A percentile compares a stretch with the other conserved stretches of the same genome.
These are phyloP conservation scores for Neotoxoptera formosana DNA, from an alignment of 1,140 invertebrate species.

Conservation along the genomic window DNA sequence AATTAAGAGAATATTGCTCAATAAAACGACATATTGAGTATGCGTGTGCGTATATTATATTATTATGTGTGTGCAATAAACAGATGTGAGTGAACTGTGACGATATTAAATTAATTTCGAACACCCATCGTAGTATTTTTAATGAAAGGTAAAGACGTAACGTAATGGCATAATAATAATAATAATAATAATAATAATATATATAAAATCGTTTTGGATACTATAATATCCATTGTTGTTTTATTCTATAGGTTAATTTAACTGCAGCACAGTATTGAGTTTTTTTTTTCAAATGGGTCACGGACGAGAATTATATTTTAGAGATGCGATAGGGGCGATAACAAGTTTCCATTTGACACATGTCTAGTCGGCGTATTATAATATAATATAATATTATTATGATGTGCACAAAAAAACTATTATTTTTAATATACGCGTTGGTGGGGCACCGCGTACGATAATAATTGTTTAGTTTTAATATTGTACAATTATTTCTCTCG, in stretches of 20 bases:
- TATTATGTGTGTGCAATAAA: slow-evolving; percentile 38
- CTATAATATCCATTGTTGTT: slow-evolving; percentile 53
- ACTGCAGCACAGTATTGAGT: background rate
- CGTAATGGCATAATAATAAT: slow-evolving; percentile 11
- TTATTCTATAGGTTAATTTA: slow-evolving; percentile 54
- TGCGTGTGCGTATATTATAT: background rate
- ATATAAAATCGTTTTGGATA: slow-evolving; percentile 53
- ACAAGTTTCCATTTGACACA: slow-evolving; percentile 50
- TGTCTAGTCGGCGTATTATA: background rate
- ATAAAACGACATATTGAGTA: slow-evolving; percentile 38
- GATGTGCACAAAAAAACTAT: background rate
- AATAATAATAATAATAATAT: too few relatives aligned
- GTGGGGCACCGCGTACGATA: background rate
- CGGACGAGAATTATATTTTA: slow-evolving; percentile 34
- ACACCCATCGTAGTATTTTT: slow-evolving; percentile 28
- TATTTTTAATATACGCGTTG: background rate
- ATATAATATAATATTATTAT: too few relatives aligned
- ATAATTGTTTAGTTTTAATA: background rate
- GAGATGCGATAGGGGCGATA: slow-evolving; percentile 51
- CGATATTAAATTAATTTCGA: slow-evolving; percentile 50
- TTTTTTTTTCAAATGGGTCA: slow-evolving; percentile 48
- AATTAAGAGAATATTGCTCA: slow-evolving; percentile 13
- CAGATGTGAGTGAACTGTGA: slow-evolving; percentile 49
- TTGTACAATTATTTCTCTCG: background rate
- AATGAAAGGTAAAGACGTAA: slow-evolving; percentile 53